Conservation (phyloP, 2,888 invertebrate genomes). For the Cosmorhoe ocellata region DNA sequence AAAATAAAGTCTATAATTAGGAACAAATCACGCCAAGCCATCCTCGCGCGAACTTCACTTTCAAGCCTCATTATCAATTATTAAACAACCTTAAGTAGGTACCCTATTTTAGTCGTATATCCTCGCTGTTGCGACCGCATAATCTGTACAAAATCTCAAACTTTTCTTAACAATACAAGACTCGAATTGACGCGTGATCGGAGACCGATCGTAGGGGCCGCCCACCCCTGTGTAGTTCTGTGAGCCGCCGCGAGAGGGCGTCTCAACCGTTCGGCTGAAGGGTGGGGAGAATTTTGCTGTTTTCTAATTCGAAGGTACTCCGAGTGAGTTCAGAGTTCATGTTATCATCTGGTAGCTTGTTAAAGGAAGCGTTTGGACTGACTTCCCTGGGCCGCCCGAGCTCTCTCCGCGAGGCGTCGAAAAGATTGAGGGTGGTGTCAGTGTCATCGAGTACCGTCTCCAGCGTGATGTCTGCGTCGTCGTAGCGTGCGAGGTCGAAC, state of each 20-base stretch:
- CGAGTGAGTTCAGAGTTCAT: slow-evolving; percentile 73
- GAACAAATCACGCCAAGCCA: slow-evolving; percentile 70
- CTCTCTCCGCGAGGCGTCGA: slow-evolving; percentile 62
- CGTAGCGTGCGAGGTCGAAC: slow-evolving; percentile 63
- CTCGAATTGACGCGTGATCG: slow-evolving; percentile 50
- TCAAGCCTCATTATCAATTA: slow-evolving; percentile 47
- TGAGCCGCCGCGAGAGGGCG: slow-evolving; percentile 10
- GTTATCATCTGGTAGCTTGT: slow-evolving; percentile 73
- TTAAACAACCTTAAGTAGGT: slow-evolving; percentile 34
- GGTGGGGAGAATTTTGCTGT: slow-evolving; percentile 70
- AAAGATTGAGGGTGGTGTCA: slow-evolving; percentile 36
- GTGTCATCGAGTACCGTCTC: slow-evolving; percentile 54
- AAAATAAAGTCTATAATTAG: slow-evolving; percentile 74
- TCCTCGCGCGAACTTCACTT: slow-evolving; percentile 55
- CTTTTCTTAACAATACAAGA: slow-evolving; percentile 48
- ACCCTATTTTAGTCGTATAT: slow-evolving; percentile 51
- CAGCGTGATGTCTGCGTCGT: slow-evolving; percentile 57
- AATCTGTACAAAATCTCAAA: slow-evolving; percentile 67
- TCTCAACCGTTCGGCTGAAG: slow-evolving; percentile 77
- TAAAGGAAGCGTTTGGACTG: slow-evolving; percentile 49
- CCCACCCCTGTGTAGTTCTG: slow-evolving; percentile 71
- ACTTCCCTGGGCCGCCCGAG: slow-evolving; percentile 35
- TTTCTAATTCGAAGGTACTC: slow-evolving; percentile 54
- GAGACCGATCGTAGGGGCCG: slow-evolving; percentile 54
- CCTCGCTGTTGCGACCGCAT: slow-evolving; percentile 36